These are phyloP conservation scores for Sitta carolinensis DNA, from an alignment of 2,797 vertebrate species.

Conservation along the genomic window DNA sequence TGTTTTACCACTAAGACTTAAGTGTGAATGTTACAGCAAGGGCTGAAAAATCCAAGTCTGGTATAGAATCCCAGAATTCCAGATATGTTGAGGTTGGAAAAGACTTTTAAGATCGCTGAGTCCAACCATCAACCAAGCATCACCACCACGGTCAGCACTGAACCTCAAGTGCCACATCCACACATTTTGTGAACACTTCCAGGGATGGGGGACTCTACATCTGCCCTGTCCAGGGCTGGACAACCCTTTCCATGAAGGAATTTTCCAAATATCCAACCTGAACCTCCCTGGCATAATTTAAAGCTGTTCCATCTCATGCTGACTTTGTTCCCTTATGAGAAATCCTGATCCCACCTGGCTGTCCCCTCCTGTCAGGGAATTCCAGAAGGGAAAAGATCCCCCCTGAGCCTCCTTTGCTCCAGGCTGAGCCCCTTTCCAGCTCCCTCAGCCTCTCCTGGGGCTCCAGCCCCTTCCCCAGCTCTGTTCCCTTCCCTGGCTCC, in stretches of 20 bases:
- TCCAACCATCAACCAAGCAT: background rate
- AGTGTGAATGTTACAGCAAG: background rate
- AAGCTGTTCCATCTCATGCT: background rate
- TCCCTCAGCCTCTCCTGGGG: background rate
- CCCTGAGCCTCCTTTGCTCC: background rate
- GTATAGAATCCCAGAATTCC: background rate
- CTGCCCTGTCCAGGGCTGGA: background rate
- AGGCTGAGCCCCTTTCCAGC: background rate
- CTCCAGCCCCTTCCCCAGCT: background rate
- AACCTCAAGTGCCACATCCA: background rate
- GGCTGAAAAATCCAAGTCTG: background rate
- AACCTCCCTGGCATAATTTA: background rate
- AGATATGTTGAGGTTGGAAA: background rate
- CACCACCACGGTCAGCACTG: background rate
- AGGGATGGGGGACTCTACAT: background rate
- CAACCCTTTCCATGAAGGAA: background rate
- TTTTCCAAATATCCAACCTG: background rate
- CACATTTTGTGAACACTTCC: background rate
- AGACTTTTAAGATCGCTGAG: background rate
- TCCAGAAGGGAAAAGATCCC: background rate
- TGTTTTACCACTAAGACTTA: background rate
- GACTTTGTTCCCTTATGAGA: background rate
- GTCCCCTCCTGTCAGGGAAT: background rate
- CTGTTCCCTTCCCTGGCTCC: accelerated
- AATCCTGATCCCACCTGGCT: accelerated